These are phyloP conservation scores for Mirounga angustirostris DNA, from an alignment of 2,113 vertebrate species.

Conservation along the genomic window DNA sequence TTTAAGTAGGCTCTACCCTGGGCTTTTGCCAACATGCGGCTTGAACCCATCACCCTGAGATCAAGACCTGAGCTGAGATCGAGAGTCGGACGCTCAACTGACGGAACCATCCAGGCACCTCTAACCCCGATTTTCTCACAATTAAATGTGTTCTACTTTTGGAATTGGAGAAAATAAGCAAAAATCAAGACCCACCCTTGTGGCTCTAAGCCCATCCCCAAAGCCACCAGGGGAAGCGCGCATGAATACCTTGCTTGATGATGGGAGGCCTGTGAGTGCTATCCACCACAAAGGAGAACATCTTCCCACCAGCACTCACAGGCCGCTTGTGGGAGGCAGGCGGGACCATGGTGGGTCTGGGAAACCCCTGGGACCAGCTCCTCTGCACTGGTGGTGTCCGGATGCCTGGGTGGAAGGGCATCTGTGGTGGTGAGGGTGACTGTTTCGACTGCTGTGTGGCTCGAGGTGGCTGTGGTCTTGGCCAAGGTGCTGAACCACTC, in stretches of 20 bases:
- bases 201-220: fast-evolving
- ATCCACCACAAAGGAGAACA: slow-evolving; percentile 69
- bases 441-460: not conserved
- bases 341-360: not conserved
- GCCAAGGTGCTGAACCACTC: slow-evolving; percentile 63
- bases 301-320: slow-evolving; percentile 45
- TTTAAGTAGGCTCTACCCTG: not conserved
- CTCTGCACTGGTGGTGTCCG: not conserved
- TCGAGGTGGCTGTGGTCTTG: not conserved
- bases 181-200: not conserved
- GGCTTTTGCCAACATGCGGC: not conserved
- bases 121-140: not conserved
- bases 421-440: not conserved
- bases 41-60: not conserved
- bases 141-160: not conserved
- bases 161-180: slow-evolving; percentile 7
- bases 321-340: slow-evolving; percentile 27
- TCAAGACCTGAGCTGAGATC: not conserved
- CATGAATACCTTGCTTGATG: slow-evolving; percentile 72
- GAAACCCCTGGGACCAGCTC: slow-evolving; percentile 73
- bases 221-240: fast-evolving
- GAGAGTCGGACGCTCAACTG: not conserved
- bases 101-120: fast-evolving
- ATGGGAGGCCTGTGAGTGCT: not conserved
- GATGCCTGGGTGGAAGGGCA: not conserved